These are phyloP conservation scores for Serrognathus titanus DNA, from an alignment of 2,888 invertebrate species.

Conservation along the genomic window DNA sequence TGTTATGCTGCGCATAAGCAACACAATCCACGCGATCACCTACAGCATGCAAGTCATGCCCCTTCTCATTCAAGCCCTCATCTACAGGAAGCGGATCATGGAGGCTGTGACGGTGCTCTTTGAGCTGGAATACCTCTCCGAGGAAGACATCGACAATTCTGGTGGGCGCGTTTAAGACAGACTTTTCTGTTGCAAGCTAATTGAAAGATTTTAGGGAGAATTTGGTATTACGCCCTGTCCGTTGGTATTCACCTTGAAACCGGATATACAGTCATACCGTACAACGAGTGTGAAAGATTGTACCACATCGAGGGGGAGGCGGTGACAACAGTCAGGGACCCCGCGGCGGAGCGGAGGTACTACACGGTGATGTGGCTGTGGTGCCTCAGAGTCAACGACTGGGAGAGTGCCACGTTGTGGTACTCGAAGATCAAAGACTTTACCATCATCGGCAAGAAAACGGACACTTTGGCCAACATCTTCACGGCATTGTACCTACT, in stretches of 20 bases:
- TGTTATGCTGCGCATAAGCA: conserved; percentile 41
- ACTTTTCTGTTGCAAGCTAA: not conserved
- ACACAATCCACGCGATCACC: conserved; percentile 37
- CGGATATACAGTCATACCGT: conserved; percentile 54
- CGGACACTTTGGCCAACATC: conserved; percentile 42
- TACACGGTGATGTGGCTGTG: conserved; percentile 60
- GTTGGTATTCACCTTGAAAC: conserved; percentile 59
- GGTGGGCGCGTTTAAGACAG: conserved; percentile 20
- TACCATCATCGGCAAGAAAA: conserved; percentile 33
- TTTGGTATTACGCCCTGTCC: conserved; percentile 60
- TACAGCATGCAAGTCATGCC: conserved; percentile 44
- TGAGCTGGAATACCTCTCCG: conserved; percentile 41
- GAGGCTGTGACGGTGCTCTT: conserved; percentile 48
- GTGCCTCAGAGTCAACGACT: conserved; percentile 57
- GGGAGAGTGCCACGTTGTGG: conserved; percentile 58
- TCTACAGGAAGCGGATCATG: conserved; percentile 42
- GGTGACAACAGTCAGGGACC: conserved; percentile 47
- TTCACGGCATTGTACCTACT: conserved; percentile 53
- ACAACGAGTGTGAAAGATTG: conserved; percentile 53
- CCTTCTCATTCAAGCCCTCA: conserved; percentile 41
- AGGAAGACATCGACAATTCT: conserved; percentile 36
- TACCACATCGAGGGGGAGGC: conserved; percentile 55
- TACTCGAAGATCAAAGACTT: conserved; percentile 48
- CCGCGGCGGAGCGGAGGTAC: conserved; percentile 55
- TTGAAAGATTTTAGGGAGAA: conserved; percentile 43